phyloP scores from a whole-genome alignment of 1,140 invertebrate genomes.

The Zophobas atratus region DNA sequence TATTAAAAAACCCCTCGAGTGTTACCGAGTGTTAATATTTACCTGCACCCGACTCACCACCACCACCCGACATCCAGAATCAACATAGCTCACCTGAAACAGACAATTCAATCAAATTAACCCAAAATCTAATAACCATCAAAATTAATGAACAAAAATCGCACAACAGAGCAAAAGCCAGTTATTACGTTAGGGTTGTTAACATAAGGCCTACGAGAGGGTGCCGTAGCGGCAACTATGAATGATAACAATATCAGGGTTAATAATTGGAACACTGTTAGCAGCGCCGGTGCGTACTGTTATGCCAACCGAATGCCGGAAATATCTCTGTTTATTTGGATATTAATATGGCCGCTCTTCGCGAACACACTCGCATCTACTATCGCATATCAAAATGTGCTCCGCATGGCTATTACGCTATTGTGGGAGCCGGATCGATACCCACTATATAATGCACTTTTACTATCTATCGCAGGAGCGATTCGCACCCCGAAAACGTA shows the following conservation, averaged over 20 bases:
- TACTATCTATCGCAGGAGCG: constrained; percentile 6
- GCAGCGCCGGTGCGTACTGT: constrained; percentile 25
- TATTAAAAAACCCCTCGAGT: not conserved
- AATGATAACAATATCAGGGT: constrained; percentile 46
- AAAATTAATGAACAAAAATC: constrained; percentile 9
- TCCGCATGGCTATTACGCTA: constrained; percentile 19
- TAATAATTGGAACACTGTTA: constrained; percentile 43
- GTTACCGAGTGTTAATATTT: constrained; percentile 15
- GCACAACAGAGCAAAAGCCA: constrained; percentile 7
- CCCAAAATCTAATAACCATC: constrained; percentile 1
- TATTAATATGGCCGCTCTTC: constrained; percentile 36
- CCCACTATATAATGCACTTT: constrained; percentile 14
- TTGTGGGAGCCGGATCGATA: constrained; percentile 1
- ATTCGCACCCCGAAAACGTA: not conserved
- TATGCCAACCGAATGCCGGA: constrained; percentile 40
- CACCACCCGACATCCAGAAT: constrained; percentile 6
- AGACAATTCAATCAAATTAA: constrained; percentile 30
- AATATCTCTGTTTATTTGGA: constrained; percentile 44
- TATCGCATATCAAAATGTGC: constrained; percentile 23
- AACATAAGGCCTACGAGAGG: constrained; percentile 24
- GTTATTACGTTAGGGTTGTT: constrained; percentile 26
- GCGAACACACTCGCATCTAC: constrained; percentile 18
- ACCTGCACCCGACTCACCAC: constrained; percentile 3
- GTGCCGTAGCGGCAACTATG: constrained; percentile 13
- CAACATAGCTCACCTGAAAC: constrained; percentile 40